phyloP scores from a whole-genome alignment of 2,888 invertebrate genomes.

The Caenorhabditis drosophilae region DNA sequence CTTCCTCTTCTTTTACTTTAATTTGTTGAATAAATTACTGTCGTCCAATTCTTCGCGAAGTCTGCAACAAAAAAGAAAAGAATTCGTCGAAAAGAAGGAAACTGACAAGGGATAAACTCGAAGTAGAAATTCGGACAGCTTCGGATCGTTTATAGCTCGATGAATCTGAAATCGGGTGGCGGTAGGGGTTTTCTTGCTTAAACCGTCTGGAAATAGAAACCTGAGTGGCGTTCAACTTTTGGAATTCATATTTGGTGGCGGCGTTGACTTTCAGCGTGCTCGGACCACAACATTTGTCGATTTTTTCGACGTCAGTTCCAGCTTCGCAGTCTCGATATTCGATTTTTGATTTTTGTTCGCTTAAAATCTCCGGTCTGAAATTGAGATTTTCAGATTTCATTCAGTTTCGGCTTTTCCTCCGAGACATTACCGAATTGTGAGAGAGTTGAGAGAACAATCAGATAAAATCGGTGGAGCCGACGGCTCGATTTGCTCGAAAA shows the following conservation, averaged over 20 bases:
- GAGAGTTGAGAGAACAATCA: slow-evolving; percentile 28
- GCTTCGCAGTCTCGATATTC: slow-evolving; percentile 14
- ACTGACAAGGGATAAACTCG: slow-evolving; percentile 22
- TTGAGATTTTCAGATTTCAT: slow-evolving; percentile 5
- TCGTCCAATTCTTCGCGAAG: slow-evolving; percentile 4
- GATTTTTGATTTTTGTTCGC: not conserved
- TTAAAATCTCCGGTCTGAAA: slow-evolving; percentile 2
- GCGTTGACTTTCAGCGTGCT: slow-evolving; percentile 25
- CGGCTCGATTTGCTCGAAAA: slow-evolving; percentile 33
- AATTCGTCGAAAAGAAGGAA: not conserved
- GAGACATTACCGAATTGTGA: slow-evolving; percentile 12
- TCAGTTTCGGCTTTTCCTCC: too few relatives aligned
- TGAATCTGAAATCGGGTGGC: slow-evolving; percentile 29
- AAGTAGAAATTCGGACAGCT: slow-evolving; percentile 23
- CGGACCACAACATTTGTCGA: slow-evolving; percentile 23
- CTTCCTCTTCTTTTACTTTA: too few relatives aligned
- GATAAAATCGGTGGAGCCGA: slow-evolving; percentile 11
- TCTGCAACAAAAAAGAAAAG: not conserved
- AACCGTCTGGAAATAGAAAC: too few relatives aligned
- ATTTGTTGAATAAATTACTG: slow-evolving; percentile 23
- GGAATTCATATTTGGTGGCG: slow-evolving; percentile 32
- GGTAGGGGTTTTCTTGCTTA: not conserved
- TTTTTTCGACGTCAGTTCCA: slow-evolving; percentile 24
- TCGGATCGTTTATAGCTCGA: slow-evolving; percentile 37
- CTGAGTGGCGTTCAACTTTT: slow-evolving; percentile 36